Conservation (phyloP, 2,888 invertebrate species). For the Marronus borbonicus region DNA sequence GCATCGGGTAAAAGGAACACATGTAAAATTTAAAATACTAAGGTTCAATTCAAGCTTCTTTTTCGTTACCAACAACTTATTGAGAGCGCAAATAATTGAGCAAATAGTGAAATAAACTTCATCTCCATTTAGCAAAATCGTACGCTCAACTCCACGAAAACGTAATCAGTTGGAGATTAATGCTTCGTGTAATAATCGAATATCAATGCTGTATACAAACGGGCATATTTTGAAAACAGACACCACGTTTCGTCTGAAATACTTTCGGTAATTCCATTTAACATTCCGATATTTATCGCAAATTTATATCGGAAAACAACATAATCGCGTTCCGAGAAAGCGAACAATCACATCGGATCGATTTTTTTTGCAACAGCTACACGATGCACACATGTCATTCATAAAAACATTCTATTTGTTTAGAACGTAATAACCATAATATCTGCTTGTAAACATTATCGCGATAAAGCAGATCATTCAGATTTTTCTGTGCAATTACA, state of each 20-base stretch:
- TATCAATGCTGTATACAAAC: background rate
- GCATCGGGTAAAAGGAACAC: no score
- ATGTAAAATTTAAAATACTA: no score
- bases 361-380: background rate
- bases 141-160: no score
- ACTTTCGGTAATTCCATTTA: conserved; percentile 3
- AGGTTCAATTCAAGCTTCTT: no score
- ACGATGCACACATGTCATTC: conserved; percentile 15
- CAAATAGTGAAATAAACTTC: no score
- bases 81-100: no score
- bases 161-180: background rate
- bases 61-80: no score
- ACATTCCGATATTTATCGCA: conserved; percentile 5
- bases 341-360: background rate
- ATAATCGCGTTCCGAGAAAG: background rate
- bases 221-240: background rate
- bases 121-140: no score
- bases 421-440: conserved; percentile 9
- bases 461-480: conserved; percentile 25
- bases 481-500: conserved; percentile 18
- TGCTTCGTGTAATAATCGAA: background rate
- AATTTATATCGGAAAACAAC: background rate
- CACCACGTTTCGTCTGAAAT: conserved; percentile 4
- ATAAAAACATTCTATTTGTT: conserved; percentile 19
- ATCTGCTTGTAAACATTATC: background rate